Evolutionary conservation across 2,113 vertebrate species (phyloP), one percentile per base, ranked within the genome.

Genomic region (Syngnathoides biaculeatus): DNA sequence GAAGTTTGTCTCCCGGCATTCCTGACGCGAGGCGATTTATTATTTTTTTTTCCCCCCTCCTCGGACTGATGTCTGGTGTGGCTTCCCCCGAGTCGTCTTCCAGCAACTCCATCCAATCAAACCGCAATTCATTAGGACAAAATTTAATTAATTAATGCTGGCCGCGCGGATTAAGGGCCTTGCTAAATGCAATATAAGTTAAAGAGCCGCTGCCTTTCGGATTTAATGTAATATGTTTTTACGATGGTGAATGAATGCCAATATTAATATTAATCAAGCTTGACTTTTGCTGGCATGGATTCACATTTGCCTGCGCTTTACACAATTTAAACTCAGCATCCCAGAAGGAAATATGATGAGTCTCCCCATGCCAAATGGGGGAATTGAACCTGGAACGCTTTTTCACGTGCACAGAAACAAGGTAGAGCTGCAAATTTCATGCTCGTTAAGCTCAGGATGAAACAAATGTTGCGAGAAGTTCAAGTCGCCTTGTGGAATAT

Each of bases 111-210:
- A 26, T 89, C 84, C 86, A 89, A 89, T 83, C 75, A 78, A 85
- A 85, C 59, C 73, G 69, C 84, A 90, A 88, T 90, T 89, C 84
- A 92, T 92, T 88, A 86, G 79, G 69, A 69, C 74, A 73, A 67
- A 84, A 83, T 86, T 83, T 88, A 88, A 91, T 91, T 91, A 89
- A 88, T 64, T 64, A 89, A 87, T 68, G 68, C 69, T 75, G 85
- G 83, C 82, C 65, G 62, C 76, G 67, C 73, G 82, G 90, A 89
- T 90, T 84, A 78, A 89, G 86, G 26, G 6, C 20, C 48, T 52
- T n/a, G 48, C 48, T n/a, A n/a, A 52, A 22, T 22, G 48, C 48
- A 22, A 22, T 52, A 52, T 52, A 52, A 22, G 48, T 20, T 22
- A 52, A 52, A 10, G 20, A 52, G 48, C 6, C 48, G 7, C 48